Evolutionary conservation across 2,113 vertebrate species (phyloP), one percentile per base, ranked within the genome.

Genomic region (Phrynocephalus versicolor): DNA sequence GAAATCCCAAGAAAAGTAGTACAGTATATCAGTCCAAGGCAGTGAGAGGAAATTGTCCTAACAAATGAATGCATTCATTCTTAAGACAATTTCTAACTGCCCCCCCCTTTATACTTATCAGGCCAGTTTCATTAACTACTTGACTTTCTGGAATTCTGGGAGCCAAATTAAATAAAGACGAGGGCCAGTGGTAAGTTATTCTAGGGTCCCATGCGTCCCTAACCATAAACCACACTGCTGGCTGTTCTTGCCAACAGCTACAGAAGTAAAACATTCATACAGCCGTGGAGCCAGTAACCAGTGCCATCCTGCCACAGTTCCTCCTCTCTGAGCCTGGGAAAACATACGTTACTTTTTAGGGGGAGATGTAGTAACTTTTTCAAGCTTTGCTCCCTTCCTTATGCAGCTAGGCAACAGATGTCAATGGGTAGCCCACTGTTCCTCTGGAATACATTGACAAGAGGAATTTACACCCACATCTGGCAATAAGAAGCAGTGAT

Each of bases 1-100:
- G 67, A 85, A 64, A 51, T 27, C 25, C 69, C 51, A 39, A 39
- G 15, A 58, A 58, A 62, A 45, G 21, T n/a, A 41, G 13, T 19
- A 6, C 3, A 33, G 13, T 19, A 6, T 7, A 33, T 62, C 6
- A 1, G 27, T 58, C 45, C 5, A 10, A 51, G 33, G 3, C 4
- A 79, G 58, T 15, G 19, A 79, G 58, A 62, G 19, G 19, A 0
- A 30, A 33, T 33, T 37, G 69, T 73, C 69, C 69, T 58, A 62
- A 64, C 27, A 74, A 83, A 83, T 83, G 70, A 83, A 74, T 83
- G 27, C 15, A 18, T 73, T 64, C 18, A 55, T 57, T 74, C 18
- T 55, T 65, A 64, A 74, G 58, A 64, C 41, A 4, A 37, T 81
- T 81, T 75, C 41, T 30, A 74, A 57, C n/a, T 39, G 27, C 27